Conservation (phyloP, 30 jellyfish, hydroid and myxozoan species). For the Pelagia noctiluca region DNA sequence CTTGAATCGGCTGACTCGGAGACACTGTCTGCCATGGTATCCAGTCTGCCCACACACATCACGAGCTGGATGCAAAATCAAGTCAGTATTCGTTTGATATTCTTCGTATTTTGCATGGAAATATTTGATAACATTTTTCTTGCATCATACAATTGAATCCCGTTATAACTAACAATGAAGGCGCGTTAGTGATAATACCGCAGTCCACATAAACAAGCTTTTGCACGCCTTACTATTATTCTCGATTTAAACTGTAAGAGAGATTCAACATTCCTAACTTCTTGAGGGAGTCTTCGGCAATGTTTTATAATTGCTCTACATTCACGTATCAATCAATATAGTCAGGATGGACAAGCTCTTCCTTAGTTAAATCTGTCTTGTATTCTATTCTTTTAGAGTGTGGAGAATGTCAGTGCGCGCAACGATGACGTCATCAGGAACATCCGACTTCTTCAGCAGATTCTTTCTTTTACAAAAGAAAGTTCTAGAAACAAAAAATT, state of each 20-base stretch:
- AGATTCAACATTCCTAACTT: not conserved
- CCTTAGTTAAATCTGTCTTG: not conserved
- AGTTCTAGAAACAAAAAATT: not conserved
- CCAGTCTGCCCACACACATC: constrained; percentile 75
- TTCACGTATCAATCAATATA: not conserved
- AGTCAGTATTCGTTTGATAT: constrained; percentile 10
- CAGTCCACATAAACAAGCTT: not conserved
- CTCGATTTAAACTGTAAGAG: not conserved
- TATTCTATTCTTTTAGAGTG: constrained; percentile 20
- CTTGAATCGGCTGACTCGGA: constrained; percentile 37
- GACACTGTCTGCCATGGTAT: constrained; percentile 25
- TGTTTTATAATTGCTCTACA: not conserved
- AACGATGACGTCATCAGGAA: constrained; percentile 29
- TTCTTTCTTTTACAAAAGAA: constrained; percentile 25
- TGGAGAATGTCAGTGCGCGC: constrained; percentile 1
- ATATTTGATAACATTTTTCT: too few species aligned
- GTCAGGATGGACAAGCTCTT: not conserved
- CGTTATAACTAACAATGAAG: too few species aligned
- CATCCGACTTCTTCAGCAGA: constrained; percentile 13
- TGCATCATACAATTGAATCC: not conserved
- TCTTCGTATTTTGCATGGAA: not conserved
- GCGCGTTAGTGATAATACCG: too few species aligned
- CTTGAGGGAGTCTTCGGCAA: not conserved
- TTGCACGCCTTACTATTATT: not conserved
- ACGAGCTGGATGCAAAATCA: constrained; percentile 78